Evolutionary conservation across 2,888 invertebrate species (phyloP).

Genomic region (Lymantria dispar): DNA sequence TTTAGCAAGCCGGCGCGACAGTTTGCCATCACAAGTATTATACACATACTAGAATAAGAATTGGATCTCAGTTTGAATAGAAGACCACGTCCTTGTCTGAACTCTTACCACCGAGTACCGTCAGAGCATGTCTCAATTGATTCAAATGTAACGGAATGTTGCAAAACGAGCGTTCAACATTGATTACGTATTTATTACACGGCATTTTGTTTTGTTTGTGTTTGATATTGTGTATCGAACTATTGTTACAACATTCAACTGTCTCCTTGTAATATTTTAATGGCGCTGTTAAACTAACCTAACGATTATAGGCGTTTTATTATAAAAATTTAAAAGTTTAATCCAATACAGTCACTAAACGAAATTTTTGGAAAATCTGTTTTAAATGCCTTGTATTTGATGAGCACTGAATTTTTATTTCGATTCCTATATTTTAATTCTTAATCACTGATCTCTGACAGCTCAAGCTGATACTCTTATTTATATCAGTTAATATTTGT

Average conservation of each 20-base stretch:
- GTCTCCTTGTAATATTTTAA: conserved; percentile 17
- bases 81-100: not conserved
- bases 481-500: no score
- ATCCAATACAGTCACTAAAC: no score
- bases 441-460: no score
- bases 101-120: no score
- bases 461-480: no score
- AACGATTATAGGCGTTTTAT: conserved; percentile 1
- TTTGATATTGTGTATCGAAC: not conserved
- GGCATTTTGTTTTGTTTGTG: conserved; percentile 24
- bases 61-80: not conserved
- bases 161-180: conserved; percentile 20
- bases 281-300: conserved; percentile 22
- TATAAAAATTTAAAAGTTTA: not conserved
- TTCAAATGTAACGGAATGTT: not conserved
- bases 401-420: no score
- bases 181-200: conserved; percentile 48
- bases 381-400: no score
- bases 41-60: no score
- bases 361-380: no score
- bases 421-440: no score
- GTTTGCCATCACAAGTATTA: no score
- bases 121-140: not conserved
- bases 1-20: no score
- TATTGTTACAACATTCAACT: not conserved